phyloP scores from a whole-genome alignment of 2,113 vertebrate species.

The Gallinago undulata region DNA sequence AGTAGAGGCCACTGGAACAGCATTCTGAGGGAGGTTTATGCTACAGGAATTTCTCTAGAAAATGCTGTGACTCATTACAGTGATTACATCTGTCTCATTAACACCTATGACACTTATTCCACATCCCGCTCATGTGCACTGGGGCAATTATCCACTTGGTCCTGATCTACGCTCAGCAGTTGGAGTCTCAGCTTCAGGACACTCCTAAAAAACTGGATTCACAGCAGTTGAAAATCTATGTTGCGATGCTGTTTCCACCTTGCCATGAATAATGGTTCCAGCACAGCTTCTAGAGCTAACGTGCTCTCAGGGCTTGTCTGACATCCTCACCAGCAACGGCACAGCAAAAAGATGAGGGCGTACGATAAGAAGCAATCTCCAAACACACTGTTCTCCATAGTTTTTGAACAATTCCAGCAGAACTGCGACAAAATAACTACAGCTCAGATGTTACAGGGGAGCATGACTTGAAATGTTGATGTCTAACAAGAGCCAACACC shows the following conservation, averaged over 20 bases:
- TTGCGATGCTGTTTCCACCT: not conserved
- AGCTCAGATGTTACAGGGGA: not conserved
- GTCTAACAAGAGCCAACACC: not conserved
- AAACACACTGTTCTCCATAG: not conserved
- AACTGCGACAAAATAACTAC: not conserved
- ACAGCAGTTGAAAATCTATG: not conserved
- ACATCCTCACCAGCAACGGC: not conserved
- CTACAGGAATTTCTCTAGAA: not conserved
- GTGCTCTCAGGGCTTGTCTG: not conserved
- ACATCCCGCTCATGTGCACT: not conserved
- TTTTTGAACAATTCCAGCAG: not conserved
- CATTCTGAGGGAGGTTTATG: not conserved
- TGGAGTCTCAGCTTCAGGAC: not conserved
- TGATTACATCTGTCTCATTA: not conserved
- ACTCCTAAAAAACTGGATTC: not conserved
- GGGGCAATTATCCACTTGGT: not conserved
- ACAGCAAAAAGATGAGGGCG: not conserved
- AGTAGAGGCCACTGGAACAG: not conserved
- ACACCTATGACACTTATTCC: not conserved
- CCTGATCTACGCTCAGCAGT: not conserved
- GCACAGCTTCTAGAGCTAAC: not conserved
- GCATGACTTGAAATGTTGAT: not conserved
- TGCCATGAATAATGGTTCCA: not conserved
- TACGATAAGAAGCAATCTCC: not conserved
- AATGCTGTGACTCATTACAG: not conserved